Conservation (phyloP, 2,797 vertebrate species). For the Remorina albescens region DNA sequence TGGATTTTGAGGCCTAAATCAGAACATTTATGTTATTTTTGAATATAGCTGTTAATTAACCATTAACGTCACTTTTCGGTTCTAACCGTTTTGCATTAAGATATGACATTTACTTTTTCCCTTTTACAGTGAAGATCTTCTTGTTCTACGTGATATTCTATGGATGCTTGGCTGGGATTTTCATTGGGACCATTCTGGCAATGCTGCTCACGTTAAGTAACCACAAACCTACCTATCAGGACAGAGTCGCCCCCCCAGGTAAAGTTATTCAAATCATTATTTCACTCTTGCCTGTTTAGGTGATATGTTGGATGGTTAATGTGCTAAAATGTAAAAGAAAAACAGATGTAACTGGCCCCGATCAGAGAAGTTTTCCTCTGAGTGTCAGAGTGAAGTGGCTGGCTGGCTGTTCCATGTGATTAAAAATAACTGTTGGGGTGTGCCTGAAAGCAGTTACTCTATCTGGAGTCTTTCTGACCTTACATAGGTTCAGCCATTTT, state of each 20-base stretch:
- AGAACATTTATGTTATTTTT: neutral
- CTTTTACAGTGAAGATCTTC: conserved; percentile 93
- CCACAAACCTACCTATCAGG: conserved; percentile 96
- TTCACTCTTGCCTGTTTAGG: neutral
- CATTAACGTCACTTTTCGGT: neutral
- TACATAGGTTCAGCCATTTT: conserved; percentile 84
- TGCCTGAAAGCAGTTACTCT: conserved; percentile 64
- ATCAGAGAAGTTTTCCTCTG: neutral
- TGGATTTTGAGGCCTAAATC: neutral
- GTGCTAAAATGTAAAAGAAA: neutral
- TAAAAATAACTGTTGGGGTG: conserved; percentile 46
- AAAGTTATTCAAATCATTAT: conserved; percentile 56
- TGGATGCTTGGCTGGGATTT: conserved; percentile 97
- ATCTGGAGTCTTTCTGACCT: conserved; percentile 77
- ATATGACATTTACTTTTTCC: neutral
- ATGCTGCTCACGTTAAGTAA: conserved; percentile 93
- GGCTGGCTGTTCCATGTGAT: neutral
- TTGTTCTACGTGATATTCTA: conserved; percentile 98
- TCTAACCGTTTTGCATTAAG: too few relatives aligned
- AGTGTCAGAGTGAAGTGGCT: conserved; percentile 20
- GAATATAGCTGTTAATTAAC: neutral
- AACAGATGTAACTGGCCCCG: neutral
- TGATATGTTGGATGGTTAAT: neutral
- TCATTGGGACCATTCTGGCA: conserved; percentile 98
- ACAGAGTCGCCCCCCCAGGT: conserved; percentile 99